These are phyloP conservation scores for Suncus etruscus DNA, from an alignment of 2,113 vertebrate species.

Conservation along the genomic window DNA sequence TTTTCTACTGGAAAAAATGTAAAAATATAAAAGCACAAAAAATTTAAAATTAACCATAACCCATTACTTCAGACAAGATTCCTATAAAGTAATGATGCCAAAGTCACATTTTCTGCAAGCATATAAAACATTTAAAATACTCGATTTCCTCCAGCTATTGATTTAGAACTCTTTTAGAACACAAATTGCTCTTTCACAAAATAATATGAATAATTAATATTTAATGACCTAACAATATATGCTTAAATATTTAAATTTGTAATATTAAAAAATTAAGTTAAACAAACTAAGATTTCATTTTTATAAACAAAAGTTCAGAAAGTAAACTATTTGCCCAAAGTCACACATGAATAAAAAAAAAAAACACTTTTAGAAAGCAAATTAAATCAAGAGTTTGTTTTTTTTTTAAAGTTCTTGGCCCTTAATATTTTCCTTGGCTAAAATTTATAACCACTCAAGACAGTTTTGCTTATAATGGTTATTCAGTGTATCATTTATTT, in stretches of 20 bases:
- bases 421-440: no score
- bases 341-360: background rate
- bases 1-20: background rate
- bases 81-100: background rate
- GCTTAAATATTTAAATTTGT: background rate
- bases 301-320: conserved; percentile 44
- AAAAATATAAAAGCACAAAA: conserved; percentile 36
- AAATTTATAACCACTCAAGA: no score
- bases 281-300: background rate
- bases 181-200: conserved; percentile 39
- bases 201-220: background rate
- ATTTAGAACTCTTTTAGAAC: background rate
- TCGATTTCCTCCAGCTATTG: background rate
- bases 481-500: no score
- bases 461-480: no score
- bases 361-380: conserved; percentile 16
- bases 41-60: conserved; percentile 29
- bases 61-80: background rate
- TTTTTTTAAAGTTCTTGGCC: background rate
- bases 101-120: background rate
- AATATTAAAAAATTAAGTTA: background rate
- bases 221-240: background rate
- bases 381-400: conserved; percentile 16
- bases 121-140: conserved; percentile 2
- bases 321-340: conserved; percentile 7